Base-by-base conservation (phyloP, 2,797 vertebrate species). In the Lepus oiostolus region DNA sequence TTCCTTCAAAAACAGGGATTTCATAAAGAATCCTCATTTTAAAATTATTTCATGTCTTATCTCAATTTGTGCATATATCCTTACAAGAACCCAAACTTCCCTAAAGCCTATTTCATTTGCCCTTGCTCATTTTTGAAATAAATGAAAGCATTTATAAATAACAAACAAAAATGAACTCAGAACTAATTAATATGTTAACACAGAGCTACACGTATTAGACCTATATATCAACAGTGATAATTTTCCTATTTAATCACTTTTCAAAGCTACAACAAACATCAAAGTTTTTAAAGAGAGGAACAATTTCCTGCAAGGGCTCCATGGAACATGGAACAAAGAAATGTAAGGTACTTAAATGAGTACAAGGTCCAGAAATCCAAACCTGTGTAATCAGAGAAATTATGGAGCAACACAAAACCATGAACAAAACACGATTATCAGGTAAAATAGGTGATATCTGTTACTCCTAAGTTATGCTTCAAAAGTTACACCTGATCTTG, bases 121-220 rank as follows among this genome's bases (percentile, higher is more conserved):
- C 30, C 81, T 60, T 91, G 42, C 63, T 85, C 87, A 52, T 83
- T 93, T 88, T 60, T 6, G 88, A 92, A 72, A 90, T 54, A 86
- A 90, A 90, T 8, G 2, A 2, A 74, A 92, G 67, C 6, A 85
- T 24, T 16, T 16, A 58, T 58, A 17, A 58, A 58, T 58, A 58
- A 58, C 42, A 42, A 58, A 58, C 54, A 58, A 58, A 58, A 58
- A 58, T 58, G 17, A 58, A 58, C 19, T 92, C 54, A 92, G 60
- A 92, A 88, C 5, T 77, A 8, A 72, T 68, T 22, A 54, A n/a
- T 71, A 71, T 6, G 68, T 52, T 77, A 84, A 67, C 10, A 54
- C 19, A 12, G 32, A 94, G 67, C 22, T 22, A 50, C 9, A 68
- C n/a, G 5, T 13, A 79, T n/a, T 58, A 47, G 62, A 82, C 10